Base-by-base conservation (phyloP, 2,888 invertebrate species). In the Mythimna lalbum region DNA sequence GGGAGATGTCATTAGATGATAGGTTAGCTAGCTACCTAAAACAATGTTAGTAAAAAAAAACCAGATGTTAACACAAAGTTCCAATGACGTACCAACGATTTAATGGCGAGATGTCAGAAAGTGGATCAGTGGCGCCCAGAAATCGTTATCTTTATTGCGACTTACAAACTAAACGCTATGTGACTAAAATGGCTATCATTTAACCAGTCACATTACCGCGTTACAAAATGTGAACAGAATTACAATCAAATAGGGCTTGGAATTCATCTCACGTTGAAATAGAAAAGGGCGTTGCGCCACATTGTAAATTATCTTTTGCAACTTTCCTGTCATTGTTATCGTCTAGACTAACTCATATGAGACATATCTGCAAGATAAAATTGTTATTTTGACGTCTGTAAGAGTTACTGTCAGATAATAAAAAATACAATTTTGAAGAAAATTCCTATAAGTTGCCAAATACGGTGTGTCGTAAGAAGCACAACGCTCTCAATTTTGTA, bases 241-340 rank as follows among this genome's bases (percentile, higher is more conserved):
- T 57, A 60, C 36, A 69, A 84, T 67, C 53, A 60, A 50, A 67
- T 64, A 75, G 63, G 78, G 59, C 63, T 73, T 66, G 14, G n/a
- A 57, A 82, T 79, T 78, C 76, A 10, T 27, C 73, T 76, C 82
- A 82, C 80, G 80, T 79, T 21, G 47, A 17, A 69, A 69, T 69
- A 72, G 76, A 72, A 82, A 76, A 79, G 80, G 78, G 84, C 53
- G 39, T 76, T 70, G 64, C 70, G 72, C 10, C 61, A 82, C 64
- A 59, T 71, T 67, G 36, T 53, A 63, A 62, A 53, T 72, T 52
- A 71, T 71, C 69, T 84, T 72, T 79, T 71, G 76, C 63, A 82
- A 82, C 72, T 52, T 49, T 21, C 39, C 33, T 80, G 66, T 74
- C 66, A 73, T 50, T 63, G 61, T 69, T 83, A 84, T 76, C 80